Conservation (phyloP, 53 echinoderm and acorn worm genomes). For the Hippasteria phrygiana region DNA sequence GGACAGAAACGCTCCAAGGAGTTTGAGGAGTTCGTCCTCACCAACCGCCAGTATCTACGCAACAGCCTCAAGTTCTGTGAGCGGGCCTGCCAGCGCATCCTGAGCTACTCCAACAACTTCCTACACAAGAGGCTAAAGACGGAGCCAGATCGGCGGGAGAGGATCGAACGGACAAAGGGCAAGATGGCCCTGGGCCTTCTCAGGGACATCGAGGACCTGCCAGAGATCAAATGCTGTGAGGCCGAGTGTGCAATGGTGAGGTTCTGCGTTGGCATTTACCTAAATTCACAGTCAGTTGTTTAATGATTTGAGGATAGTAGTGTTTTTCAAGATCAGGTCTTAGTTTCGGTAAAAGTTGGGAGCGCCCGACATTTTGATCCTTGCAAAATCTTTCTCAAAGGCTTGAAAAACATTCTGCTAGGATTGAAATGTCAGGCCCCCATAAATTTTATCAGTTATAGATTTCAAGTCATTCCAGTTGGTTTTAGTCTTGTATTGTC, state of each 20-base stretch:
- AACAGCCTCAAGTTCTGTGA: slow-evolving; percentile 92
- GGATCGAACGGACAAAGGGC: slow-evolving; percentile 82
- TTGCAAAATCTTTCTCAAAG: no score
- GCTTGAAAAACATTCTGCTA: no score
- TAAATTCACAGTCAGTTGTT: neutral
- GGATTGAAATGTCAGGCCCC: no score
- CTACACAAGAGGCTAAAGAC: slow-evolving; percentile 95
- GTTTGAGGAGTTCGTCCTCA: slow-evolving; percentile 91
- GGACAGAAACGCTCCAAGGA: slow-evolving; percentile 96
- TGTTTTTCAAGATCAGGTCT: neutral
- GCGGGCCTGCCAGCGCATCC: slow-evolving; percentile 88
- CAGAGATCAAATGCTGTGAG: slow-evolving; percentile 81
- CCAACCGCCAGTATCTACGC: slow-evolving; percentile 82
- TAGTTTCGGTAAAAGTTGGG: neutral
- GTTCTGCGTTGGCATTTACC: no score
- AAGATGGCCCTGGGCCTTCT: slow-evolving; percentile 74
- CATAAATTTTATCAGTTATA: no score
- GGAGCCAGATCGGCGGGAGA: slow-evolving; percentile 78
- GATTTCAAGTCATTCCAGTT: no score
- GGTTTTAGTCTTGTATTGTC: no score
- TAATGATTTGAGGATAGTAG: neutral
- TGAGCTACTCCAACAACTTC: slow-evolving; percentile 99
- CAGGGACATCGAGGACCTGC: slow-evolving; percentile 72
- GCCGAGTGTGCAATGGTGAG: slow-evolving; percentile 89
- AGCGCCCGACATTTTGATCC: neutral